Evolutionary conservation across 2,797 vertebrate genomes (phyloP).

Genomic region (Rhinogobio ventralis): DNA sequence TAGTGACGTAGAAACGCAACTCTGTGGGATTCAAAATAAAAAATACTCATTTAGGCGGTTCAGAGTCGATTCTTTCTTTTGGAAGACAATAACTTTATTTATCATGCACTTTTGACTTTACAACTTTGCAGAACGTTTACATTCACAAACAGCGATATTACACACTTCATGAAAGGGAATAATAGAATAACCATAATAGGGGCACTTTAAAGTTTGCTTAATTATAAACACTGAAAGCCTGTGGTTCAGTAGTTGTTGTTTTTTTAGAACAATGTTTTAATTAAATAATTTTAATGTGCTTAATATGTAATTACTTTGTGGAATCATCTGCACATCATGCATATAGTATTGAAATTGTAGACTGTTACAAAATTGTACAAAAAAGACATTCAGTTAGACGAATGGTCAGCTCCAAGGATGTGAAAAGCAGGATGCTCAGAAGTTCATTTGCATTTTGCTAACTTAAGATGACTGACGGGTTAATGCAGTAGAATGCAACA

Average conservation of each 20-base stretch:
- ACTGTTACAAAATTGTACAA: neutral
- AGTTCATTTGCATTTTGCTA: conserved; percentile 29
- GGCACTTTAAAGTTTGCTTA: neutral
- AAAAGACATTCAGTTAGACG: neutral
- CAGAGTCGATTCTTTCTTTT: too few relatives aligned
- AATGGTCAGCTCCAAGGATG: neutral
- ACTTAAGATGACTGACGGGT: conserved; percentile 32
- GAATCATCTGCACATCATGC: neutral
- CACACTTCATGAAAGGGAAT: too few relatives aligned
- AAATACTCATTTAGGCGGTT: too few relatives aligned
- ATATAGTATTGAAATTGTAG: neutral
- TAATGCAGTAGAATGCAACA: conserved; percentile 42
- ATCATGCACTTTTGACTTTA: too few relatives aligned
- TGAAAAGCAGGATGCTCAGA: neutral
- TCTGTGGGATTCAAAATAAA: too few relatives aligned
- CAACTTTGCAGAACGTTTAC: too few relatives aligned
- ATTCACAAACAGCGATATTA: too few relatives aligned
- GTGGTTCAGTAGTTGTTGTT: neutral
- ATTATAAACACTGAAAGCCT: neutral
- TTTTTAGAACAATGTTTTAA: neutral
- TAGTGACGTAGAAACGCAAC: too few relatives aligned
- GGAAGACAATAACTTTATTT: too few relatives aligned
- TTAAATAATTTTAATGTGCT: neutral
- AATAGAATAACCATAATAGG: too few relatives aligned
- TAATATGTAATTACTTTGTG: neutral